Evolutionary conservation across 2,797 vertebrate species (phyloP), one percentile per base, ranked within the genome.

Genomic region (Takifugu rubripes): DNA sequence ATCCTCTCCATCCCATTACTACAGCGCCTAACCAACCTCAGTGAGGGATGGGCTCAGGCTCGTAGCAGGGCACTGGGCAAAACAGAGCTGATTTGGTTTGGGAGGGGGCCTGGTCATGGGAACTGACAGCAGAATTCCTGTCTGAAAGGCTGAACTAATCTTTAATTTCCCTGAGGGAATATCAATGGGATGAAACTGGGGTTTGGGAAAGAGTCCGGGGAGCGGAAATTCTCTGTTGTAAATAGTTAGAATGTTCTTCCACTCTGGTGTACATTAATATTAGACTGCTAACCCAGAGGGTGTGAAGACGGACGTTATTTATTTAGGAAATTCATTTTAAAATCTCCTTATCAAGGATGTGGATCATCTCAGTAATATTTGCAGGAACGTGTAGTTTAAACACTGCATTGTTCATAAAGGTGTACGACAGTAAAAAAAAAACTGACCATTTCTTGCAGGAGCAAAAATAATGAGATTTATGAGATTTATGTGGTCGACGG

Each of bases 141-240:
- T 81, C 77, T 82, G 74, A 85, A 90, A 87, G 68, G 75, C 82
- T 66, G 71, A 66, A 74, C 76, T 90, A 91, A 91, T 91, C 89
- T 88, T 82, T 87, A 82, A 90, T 90, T 89, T 90, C 85, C 84
- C 90, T 74, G 77, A 84, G 85, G 89, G 87, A 90, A 85, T 87
- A 88, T 88, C 81, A 77, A 42, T 48, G 57, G 77, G 81, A 85
- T 84, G 80, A 84, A 68, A 74, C 74, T 27, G 49, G 49, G 71
- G 75, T 85, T 71, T 79, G 84, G 84, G 80, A 84, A 70, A 74
- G 79, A 86, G 82, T 86, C 74, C 70, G 75, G 65, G 74, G 70
- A 66, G 73, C 74, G 77, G 56, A 70, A 74, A 78, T 84, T 81
- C 68, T 53, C 64, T 44, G 68, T 57, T 54, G 61, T n/a, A 81